Base-by-base conservation (phyloP, 2,888 invertebrate species). In the Prosapia bicincta region DNA sequence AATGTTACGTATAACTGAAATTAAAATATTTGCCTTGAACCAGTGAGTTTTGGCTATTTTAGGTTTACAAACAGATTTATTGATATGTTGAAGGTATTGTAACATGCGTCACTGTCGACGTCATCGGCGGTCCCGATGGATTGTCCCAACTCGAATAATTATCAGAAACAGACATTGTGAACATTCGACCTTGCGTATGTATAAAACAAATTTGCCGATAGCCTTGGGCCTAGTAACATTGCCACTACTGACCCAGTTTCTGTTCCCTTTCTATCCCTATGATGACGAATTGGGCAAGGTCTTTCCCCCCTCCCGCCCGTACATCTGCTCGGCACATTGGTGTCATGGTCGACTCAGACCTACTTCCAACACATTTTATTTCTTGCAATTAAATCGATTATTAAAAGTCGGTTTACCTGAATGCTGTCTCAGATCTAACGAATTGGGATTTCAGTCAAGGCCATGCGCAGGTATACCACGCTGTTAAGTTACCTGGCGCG, bases 141-240 rank as follows among this genome's bases (percentile, higher is more conserved):
- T 7, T 30, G 30, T 30, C 9, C 6, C 13, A 38, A 13, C 13
- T 13, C 38, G 15, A 38, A 38, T 54, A 10, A 13, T 9, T 54
- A 54, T 54, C 30, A 30, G 30, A 30, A 30, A 30, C 54, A 54
- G 54, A 54, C 54, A 54, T 20, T 20, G 9, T 38, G 38, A 38
- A 20, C 13, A n/a, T 20, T 20, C 54, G 54, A 54, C 54, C 54
- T 54, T 54, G 54, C 54, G 54, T 54, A 54, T 54, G 54, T 54
- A 54, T 54, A 54, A 54, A 54, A 54, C 54, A 54, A 54, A 54
- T 54, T 54, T 54, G 54, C 54, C 6, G 54, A 54, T n/a, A 54
- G 54, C 54, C 54, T 54, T 54, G 54, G 54, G 54, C 54, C 54
- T 54, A 54, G 54, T 54, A 54, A 54, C 54, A 54, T 54, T 54